Evolutionary conservation across 2,888 invertebrate genomes (phyloP).

Genomic region (Noctua fimbriata): DNA sequence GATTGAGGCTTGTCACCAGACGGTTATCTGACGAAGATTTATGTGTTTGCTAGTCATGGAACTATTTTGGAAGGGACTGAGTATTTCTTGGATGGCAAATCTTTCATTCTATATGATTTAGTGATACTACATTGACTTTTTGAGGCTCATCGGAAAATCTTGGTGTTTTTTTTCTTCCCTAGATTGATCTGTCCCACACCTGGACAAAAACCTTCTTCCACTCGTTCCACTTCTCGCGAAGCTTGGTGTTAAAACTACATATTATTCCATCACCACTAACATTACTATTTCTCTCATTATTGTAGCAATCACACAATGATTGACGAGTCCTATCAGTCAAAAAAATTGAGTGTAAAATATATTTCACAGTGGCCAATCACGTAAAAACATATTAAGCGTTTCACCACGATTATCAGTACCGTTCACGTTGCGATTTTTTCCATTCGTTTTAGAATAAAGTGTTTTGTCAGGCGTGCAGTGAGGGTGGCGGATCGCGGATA

Average conservation of each 20-base stretch:
- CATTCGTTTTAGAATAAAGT: slow-evolving; percentile 85
- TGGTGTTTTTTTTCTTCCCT: too few species aligned
- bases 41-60: slow-evolving; percentile 70
- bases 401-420: slow-evolving; percentile 63
- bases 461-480: slow-evolving; percentile 85
- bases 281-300: neutral
- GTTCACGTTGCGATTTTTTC: slow-evolving; percentile 74
- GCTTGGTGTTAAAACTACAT: neutral
- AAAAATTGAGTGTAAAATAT: neutral
- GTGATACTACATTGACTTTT: neutral
- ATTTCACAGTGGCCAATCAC: slow-evolving; percentile 8
- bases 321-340: neutral
- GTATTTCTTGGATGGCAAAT: slow-evolving; percentile 3
- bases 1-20: slow-evolving; percentile 77
- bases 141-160: neutral
- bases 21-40: slow-evolving; percentile 83
- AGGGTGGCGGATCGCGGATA: slow-evolving; percentile 81
- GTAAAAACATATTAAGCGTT: slow-evolving; percentile 25
- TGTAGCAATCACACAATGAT: neutral
- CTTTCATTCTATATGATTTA: neutral
- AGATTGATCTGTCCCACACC: neutral
- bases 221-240: neutral
- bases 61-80: slow-evolving; percentile 33
- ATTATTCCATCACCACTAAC: neutral
- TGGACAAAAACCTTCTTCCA: neutral